Evolutionary conservation across 2,888 invertebrate genomes (phyloP), one percentile per base, ranked within the genome.

Genomic region (Melinaea menophilus): DNA sequence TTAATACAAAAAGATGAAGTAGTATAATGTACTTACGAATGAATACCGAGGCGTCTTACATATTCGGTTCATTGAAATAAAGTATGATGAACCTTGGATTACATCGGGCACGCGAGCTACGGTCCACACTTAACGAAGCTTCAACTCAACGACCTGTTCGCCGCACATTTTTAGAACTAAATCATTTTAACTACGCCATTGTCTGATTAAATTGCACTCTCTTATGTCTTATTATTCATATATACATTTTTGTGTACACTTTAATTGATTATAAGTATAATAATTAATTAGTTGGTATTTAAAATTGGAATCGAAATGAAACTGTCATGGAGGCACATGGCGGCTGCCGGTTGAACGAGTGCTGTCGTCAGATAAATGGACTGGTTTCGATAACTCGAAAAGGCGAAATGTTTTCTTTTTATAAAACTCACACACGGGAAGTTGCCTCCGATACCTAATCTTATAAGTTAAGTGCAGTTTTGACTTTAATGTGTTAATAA

Each of bases 401-500:
- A 83, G 79, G 75, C 75, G 76, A 80, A 80, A 80, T 79, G 75
- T 75, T 69, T 64, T 72, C 72, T 79, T 80, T 80, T 76, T 72
- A 75, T 78, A 80, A 80, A 81, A 79, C 64, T 71, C 70, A 79
- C 77, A 82, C 79, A 86, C 86, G 87, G 88, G 87, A 88, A 87
- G 88, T 88, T 78, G 77, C 78, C 79, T 75, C 80, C 79, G 89
- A 89, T 90, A 67, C 65, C 65, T 63, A 88, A 89, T 89, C 89
- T 85, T 80, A 78, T 78, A 79, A 79, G 79, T 85, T 88, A 88
- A 88, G 82, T 89, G 89, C 89, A 85, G 86, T 88, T 88, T 87
- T 88, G 86, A 88, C 87, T 89, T 88, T 87, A 86, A 90, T 87
- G 89, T 89, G 88, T 88, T 88, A 88, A 89, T 90, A 88, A 88